A percentile compares a stretch with the other conserved stretches of the same genome.
phyloP scores from a whole-genome alignment of 2,797 vertebrate genomes.

The Furcifer pardalis region DNA sequence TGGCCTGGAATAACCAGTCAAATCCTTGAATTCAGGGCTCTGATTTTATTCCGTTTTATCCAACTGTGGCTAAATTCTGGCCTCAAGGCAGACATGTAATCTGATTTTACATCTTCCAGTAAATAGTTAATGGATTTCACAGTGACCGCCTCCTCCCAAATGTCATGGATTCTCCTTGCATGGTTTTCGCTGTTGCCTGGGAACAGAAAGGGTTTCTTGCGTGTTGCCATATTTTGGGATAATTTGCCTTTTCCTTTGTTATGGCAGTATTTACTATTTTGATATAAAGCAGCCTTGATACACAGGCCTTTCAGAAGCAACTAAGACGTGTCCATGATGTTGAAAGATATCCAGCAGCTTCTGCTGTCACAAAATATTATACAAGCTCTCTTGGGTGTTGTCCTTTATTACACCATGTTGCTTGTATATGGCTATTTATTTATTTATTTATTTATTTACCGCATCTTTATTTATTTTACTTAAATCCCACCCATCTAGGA shows the following conservation, averaged over 20 bases:
- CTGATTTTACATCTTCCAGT: not conserved
- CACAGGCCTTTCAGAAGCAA: not conserved
- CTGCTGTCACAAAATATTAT: not conserved
- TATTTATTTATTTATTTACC: no score
- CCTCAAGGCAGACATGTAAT: not conserved
- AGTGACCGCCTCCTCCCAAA: not conserved
- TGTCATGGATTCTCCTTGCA: not conserved
- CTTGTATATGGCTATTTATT: not conserved
- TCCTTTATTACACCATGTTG: not conserved
- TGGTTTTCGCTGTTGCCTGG: slow-evolving; percentile 10
- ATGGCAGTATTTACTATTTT: slow-evolving; percentile 19
- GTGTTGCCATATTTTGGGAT: slow-evolving; percentile 27
- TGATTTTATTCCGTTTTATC: not conserved
- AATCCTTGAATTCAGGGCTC: not conserved
- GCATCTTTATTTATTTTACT: no score
- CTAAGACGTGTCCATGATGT: not conserved
- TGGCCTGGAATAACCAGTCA: not conserved
- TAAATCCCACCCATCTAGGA: no score
- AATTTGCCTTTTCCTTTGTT: slow-evolving; percentile 13
- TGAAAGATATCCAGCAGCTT: not conserved
- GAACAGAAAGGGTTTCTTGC: not conserved
- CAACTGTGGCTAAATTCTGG: not conserved
- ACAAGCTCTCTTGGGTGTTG: not conserved
- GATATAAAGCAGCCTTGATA: slow-evolving; percentile 1
- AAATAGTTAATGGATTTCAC: not conserved